These are phyloP conservation scores for Sepiola atlantica DNA, from an alignment of 2,888 invertebrate genomes.

Conservation along the genomic window DNA sequence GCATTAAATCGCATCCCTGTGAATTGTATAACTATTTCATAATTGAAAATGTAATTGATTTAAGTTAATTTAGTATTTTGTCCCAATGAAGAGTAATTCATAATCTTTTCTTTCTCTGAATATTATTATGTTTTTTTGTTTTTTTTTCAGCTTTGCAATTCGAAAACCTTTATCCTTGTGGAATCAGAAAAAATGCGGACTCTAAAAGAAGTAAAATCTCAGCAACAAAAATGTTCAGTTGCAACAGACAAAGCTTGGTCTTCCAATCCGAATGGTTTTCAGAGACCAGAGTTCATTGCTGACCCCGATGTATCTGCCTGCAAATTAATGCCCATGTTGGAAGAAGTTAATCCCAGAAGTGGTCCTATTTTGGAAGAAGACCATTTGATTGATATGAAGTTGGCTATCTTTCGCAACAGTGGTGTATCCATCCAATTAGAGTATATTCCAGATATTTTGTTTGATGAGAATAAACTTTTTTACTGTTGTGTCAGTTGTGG, in stretches of 20 bases:
- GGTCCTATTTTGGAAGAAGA: conserved; percentile 40
- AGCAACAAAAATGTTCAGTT: neutral
- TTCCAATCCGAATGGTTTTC: conserved; percentile 39
- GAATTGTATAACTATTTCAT: no score
- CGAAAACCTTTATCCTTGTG: conserved; percentile 22
- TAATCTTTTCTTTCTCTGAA: neutral
- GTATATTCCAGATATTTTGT: conserved; percentile 76
- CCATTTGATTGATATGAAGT: conserved; percentile 44
- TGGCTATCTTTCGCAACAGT: conserved; percentile 47
- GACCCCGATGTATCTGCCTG: conserved; percentile 22
- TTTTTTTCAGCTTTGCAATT: conserved; percentile 34
- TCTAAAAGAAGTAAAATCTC: conserved; percentile 40
- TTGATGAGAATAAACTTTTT: conserved; percentile 78
- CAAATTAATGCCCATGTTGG: neutral
- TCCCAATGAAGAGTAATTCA: no score
- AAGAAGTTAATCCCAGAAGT: neutral
- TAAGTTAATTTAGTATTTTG: no score
- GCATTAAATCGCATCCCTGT: no score
- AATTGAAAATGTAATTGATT: no score
- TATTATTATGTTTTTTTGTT: neutral
- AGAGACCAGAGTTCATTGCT: neutral
- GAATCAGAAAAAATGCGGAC: conserved; percentile 40
- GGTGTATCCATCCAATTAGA: conserved; percentile 73
- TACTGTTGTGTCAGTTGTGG: conserved; percentile 85
- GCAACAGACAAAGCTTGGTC: conserved; percentile 49